Evolutionary conservation across 2,113 vertebrate genomes (phyloP), one percentile per base, ranked within the genome.

Genomic region (Trichechus manatus): DNA sequence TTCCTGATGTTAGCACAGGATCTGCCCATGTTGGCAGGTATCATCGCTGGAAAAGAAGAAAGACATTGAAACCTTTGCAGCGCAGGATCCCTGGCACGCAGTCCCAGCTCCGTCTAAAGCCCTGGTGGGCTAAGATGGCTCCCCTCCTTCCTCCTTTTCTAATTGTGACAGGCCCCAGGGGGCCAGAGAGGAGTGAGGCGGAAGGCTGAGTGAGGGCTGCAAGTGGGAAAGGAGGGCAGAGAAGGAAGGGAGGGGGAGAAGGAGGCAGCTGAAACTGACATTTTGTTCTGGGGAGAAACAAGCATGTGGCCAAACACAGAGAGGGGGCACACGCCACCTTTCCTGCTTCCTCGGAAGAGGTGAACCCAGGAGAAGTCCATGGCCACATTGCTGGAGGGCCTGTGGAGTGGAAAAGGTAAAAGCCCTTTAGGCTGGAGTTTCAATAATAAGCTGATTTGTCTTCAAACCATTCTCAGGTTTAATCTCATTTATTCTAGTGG

Each of bases 161-260:
- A 98, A 97, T 97, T 97, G 97, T 98, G 97, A 98, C 95, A 90
- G 87, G 81, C 81, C 97, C 59, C 97, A 20, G 93, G 97, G 94
- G 96, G 47, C 56, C 59, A 8, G 15, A 93, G 87, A 15, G 1
- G 81, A 86, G 88, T 94, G 44, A 84, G 29, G 89, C 14, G 70
- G 84, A 96, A 87, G 56, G 87, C 89, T 96, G 92, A 86, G 84
- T 36, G 86, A 91, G 84, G 78, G 74, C 53, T 93, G 91, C 27
- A 44, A 95, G 83, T 74, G 92, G 77, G 97, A 97, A 98, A 97
- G 97, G 95, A 97, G 97, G 98, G 72, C 98, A 96, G 83, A 79
- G 93, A 80, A 87, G 64, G 82, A 70, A 61, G 96, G 61, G 75
- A 75, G 90, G 14, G 23, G 66, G 15, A 23, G 36, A 42, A 61